Evolutionary conservation across 64 coral and sea anemone species (phyloP), one percentile per base, ranked within the genome.

Genomic region (Hydrozoanthus tunicans): DNA sequence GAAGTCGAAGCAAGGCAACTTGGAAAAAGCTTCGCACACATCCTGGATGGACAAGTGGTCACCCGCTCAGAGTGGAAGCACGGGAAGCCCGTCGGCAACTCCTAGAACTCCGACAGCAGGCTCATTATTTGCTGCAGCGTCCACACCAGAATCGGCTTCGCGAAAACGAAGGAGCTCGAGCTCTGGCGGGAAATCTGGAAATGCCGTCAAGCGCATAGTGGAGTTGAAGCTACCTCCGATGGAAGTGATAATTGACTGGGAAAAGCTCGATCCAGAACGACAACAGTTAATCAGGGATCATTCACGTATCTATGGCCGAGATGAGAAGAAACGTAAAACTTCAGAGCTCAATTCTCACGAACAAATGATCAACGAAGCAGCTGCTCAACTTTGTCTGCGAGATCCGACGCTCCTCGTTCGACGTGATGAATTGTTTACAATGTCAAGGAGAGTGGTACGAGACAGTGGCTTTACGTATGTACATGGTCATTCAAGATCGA

Each of bases 361-460:
- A 86, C 97, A 99, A 96, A 99, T 99, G 94, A 99, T 99, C 82
- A 99, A 99, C 73, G 97, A 99, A 80, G 97, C 97, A 72, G 97
- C 97, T 58, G 97, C 97, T 60, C 97, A 99, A 59, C 94, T 99
- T 68, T 99, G 97, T 81, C 86, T 99, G 77, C 94, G 97, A 57
- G 97, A 99, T 43, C 97, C 97, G 8, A 99, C 97, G 27, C 94
- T 99, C 54, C 80, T 99, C 26, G 97, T 99, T 77, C 91, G 97
- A 11, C 89, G 97, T 65, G 97, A 99, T 72, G 97, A 99, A 89
- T 74, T 99, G 62, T 99, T 99, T 94, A 99, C 97, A 23, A 95
- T 96, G 92, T 94, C 97, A 71, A 95, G 97, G 23, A 83, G 97
- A 53, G 94, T 99, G 14, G 97, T 99, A 55, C 83, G 97, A 71